phyloP scores from a whole-genome alignment of 2,888 invertebrate species.

The Griposia aprilina region DNA sequence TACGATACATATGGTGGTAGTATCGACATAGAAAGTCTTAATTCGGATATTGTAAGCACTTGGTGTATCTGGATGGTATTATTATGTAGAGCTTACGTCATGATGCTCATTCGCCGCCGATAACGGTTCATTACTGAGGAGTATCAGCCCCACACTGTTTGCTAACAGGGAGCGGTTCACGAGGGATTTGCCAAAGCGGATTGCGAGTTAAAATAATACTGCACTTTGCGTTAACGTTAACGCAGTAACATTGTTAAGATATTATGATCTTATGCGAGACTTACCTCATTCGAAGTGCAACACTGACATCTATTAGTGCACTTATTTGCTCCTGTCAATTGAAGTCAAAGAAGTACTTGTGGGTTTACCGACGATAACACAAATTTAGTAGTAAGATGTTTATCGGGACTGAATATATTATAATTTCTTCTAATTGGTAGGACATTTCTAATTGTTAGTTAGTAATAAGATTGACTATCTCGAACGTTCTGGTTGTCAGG shows the following conservation, averaged over 20 bases:
- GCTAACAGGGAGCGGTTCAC: conserved; percentile 4
- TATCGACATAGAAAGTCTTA: not conserved
- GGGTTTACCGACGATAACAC: not conserved
- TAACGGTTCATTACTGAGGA: conserved; percentile 45
- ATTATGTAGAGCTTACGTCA: conserved; percentile 20
- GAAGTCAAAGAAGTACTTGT: not conserved
- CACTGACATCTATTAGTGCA: not conserved
- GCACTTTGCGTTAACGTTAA: not conserved
- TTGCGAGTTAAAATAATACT: conserved; percentile 18
- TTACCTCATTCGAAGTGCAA: not conserved
- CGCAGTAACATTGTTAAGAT: not conserved
- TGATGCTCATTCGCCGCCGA: conserved; percentile 27
- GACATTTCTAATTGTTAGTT: not conserved
- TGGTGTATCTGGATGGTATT: conserved; percentile 9
- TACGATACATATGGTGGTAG: not conserved
- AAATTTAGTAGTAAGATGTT: not conserved
- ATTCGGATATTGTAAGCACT: conserved; percentile 1
- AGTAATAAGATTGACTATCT: not conserved
- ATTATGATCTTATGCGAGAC: not conserved
- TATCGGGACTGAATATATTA: not conserved
- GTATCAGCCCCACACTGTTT: conserved; percentile 3
- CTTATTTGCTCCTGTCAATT: not conserved
- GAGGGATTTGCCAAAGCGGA: conserved; percentile 37
- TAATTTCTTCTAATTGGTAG: not conserved
- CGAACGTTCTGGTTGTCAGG: not conserved